These are phyloP conservation scores for Andrena praecox DNA, from an alignment of 2,888 invertebrate species.

Conservation along the genomic window DNA sequence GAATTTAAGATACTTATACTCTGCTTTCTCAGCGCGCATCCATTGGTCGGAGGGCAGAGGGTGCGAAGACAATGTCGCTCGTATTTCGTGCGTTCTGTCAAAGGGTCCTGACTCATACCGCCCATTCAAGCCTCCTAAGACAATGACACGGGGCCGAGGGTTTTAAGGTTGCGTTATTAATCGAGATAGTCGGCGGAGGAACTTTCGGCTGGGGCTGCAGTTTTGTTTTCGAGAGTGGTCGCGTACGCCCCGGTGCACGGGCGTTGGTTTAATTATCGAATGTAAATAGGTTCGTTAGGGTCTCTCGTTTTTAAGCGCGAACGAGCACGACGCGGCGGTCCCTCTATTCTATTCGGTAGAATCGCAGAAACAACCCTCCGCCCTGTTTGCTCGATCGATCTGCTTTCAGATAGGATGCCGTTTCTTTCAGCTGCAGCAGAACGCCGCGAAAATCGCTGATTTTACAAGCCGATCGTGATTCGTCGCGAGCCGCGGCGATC, in stretches of 20 bases:
- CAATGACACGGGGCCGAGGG: constrained; percentile 55
- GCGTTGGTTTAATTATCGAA: constrained; percentile 76
- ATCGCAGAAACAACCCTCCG: not conserved
- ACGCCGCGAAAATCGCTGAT: constrained; percentile 50
- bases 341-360: not conserved
- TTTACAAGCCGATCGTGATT: constrained; percentile 38
- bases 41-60: constrained; percentile 15
- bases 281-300: constrained; percentile 79
- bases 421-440: not conserved
- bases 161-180: constrained; percentile 76
- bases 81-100: constrained; percentile 28
- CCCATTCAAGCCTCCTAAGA: constrained; percentile 63
- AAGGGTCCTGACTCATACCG: constrained; percentile 50
- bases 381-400: not conserved
- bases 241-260: constrained; percentile 34
- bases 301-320: constrained; percentile 66
- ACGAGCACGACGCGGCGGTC: not conserved
- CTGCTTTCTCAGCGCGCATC: not conserved
- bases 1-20: not conserved
- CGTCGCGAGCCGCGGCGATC: constrained; percentile 21
- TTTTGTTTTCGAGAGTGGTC: constrained; percentile 45
- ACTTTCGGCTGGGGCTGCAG: constrained; percentile 26
- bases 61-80: constrained; percentile 49
- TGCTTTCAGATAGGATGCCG: not conserved
- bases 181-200: constrained; percentile 58